phyloP scores from a whole-genome alignment of 2,113 vertebrate species.

The Lamprologus callipterus region DNA sequence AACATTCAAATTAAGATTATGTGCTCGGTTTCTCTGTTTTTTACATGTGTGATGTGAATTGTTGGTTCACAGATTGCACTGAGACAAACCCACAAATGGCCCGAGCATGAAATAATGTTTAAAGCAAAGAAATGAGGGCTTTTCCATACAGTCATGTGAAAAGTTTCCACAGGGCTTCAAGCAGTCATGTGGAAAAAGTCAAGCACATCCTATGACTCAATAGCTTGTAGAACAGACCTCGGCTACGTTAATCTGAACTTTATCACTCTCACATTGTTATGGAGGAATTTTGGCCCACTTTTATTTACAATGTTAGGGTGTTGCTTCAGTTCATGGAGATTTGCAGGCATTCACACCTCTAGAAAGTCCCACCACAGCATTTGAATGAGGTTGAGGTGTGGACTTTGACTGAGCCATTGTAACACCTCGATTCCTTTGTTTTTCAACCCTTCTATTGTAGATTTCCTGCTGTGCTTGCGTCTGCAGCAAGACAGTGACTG shows the following conservation, averaged over 20 bases:
- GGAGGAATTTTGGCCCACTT: neutral
- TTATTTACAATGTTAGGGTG: neutral
- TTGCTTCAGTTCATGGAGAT: neutral
- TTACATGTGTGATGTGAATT: neutral
- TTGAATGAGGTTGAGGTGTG: neutral
- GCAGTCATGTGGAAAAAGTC: neutral
- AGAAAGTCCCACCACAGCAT: neutral
- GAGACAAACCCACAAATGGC: neutral
- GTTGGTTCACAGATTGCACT: neutral
- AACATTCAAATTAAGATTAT: constrained; percentile 51
- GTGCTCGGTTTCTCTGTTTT: neutral
- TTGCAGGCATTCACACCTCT: neutral
- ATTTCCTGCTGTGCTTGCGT: neutral
- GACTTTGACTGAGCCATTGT: neutral
- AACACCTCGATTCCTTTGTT: neutral
- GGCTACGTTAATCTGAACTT: neutral
- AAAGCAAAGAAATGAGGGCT: neutral
- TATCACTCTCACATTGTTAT: neutral
- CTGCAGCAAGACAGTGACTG: neutral
- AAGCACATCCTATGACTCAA: neutral
- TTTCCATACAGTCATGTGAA: neutral
- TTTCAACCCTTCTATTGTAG: neutral
- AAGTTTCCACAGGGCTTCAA: neutral
- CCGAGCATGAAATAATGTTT: neutral
- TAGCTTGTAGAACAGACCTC: neutral